Conservation (phyloP, 2,888 invertebrate species). For the Nemotelus nigrinus region DNA sequence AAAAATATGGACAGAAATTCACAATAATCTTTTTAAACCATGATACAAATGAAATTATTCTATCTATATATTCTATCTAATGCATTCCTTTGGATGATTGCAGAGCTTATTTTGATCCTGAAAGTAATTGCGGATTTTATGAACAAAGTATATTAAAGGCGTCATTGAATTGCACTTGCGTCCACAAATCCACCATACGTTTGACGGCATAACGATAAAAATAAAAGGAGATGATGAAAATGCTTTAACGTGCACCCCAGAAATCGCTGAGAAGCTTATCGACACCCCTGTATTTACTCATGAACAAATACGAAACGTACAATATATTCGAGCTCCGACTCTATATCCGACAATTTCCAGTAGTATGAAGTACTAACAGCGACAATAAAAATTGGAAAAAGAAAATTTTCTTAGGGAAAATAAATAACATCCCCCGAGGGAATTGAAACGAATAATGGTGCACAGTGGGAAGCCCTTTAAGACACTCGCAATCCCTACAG, state of each 20-base stretch:
- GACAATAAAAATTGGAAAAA: conserved; percentile 40
- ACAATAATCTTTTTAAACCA: too few relatives aligned
- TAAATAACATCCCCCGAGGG: conserved; percentile 40
- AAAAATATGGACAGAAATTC: too few relatives aligned
- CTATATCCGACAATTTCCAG: conserved; percentile 24
- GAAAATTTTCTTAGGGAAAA: conserved; percentile 39
- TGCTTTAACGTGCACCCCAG: background rate
- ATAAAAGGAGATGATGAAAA: background rate
- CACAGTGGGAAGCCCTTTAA: conserved; percentile 40
- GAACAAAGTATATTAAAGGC: conserved; percentile 24
- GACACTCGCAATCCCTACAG: conserved; percentile 33
- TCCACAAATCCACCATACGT: conserved; percentile 13
- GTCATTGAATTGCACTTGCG: conserved; percentile 15
- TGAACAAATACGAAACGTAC: conserved; percentile 26
- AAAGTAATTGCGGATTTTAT: conserved; percentile 39
- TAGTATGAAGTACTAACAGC: conserved; percentile 23
- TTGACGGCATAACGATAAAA: background rate
- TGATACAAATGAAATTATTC: too few relatives aligned
- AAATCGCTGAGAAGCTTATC: conserved; percentile 29
- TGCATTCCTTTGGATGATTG: conserved; percentile 12
- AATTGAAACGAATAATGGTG: conserved; percentile 28
- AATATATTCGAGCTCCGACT: background rate
- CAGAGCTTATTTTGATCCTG: conserved; percentile 23
- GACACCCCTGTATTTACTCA: conserved; percentile 33
- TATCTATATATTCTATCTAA: too few relatives aligned